Percentiles rank a stretch among this genome's conserved stretches.
Evolutionary conservation across 2,888 invertebrate genomes (phyloP).

Genomic region (Thysanoteuthis rhombus): DNA sequence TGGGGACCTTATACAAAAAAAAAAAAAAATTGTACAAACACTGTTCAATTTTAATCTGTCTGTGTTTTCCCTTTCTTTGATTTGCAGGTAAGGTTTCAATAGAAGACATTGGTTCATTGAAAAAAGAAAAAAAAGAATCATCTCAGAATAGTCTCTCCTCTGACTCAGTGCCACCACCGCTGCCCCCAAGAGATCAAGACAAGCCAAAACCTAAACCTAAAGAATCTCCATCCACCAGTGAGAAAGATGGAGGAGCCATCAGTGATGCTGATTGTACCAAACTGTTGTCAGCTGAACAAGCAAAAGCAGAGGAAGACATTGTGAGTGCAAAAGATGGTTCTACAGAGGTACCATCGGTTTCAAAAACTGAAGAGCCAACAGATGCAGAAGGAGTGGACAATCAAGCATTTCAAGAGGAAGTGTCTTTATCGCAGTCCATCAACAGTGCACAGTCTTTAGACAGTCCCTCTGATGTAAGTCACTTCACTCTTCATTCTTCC

Average conservation of each 20-base stretch:
- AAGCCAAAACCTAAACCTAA: slow-evolving; percentile 1
- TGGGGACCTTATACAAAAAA: no score
- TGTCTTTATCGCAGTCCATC: slow-evolving; percentile 1
- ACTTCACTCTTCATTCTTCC: neutral
- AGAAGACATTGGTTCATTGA: neutral
- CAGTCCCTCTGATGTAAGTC: slow-evolving; percentile 27
- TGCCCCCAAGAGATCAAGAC: slow-evolving; percentile 21
- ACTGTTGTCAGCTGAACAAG: neutral
- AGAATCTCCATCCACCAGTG: neutral
- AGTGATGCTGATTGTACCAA: neutral
- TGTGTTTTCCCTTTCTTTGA: neutral
- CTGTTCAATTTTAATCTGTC: neutral
- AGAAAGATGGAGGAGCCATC: neutral
- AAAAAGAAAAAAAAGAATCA: neutral
- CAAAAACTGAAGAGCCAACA: neutral
- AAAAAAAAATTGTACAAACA: no score
- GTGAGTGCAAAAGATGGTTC: neutral
- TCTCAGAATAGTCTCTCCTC: neutral
- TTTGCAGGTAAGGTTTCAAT: neutral
- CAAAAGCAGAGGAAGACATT: neutral
- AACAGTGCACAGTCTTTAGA: slow-evolving; percentile 1
- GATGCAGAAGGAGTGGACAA: slow-evolving; percentile 23
- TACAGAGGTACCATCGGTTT: neutral
- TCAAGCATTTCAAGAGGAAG: slow-evolving; percentile 30
- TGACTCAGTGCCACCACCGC: neutral